Conservation (phyloP, 2,888 invertebrate genomes). For the Drosophila koepferae region DNA sequence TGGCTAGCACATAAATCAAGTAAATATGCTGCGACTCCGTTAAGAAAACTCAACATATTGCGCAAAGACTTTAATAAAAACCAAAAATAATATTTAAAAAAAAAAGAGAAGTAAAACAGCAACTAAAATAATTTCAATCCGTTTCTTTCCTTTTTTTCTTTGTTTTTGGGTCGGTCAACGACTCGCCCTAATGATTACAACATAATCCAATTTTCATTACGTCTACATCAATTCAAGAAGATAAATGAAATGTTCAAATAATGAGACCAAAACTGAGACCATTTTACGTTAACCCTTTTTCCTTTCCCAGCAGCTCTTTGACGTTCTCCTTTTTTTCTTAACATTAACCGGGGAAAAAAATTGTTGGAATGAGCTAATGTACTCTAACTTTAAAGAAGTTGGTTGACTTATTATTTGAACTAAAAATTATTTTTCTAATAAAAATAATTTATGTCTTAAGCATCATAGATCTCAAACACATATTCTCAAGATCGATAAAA, state of each 20-base stretch:
- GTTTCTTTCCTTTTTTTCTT: background rate
- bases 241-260: conserved; percentile 78
- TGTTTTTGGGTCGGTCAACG: conserved; percentile 33
- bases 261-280: conserved; percentile 58
- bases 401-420: background rate
- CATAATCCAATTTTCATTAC: conserved; percentile 78
- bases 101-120: background rate
- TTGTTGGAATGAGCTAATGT: conserved; percentile 19
- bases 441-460: background rate
- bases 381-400: conserved; percentile 13
- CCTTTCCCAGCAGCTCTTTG: conserved; percentile 41
- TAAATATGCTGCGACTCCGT: conserved; percentile 61
- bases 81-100: background rate
- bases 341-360: conserved; percentile 28
- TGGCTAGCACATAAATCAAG: conserved; percentile 60
- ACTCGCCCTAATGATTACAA: conserved; percentile 66
- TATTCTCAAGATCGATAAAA: too few relatives aligned
- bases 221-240: conserved; percentile 72
- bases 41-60: conserved; percentile 41
- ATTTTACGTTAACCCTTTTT: conserved; percentile 64
- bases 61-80: conserved; percentile 17
- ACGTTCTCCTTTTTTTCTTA: conserved; percentile 28
- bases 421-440: background rate
- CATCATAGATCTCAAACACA: background rate
- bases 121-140: conserved; percentile 40